Evolutionary conservation across 2,113 vertebrate genomes (phyloP).

Genomic region (Dendrocopos noguchii): DNA sequence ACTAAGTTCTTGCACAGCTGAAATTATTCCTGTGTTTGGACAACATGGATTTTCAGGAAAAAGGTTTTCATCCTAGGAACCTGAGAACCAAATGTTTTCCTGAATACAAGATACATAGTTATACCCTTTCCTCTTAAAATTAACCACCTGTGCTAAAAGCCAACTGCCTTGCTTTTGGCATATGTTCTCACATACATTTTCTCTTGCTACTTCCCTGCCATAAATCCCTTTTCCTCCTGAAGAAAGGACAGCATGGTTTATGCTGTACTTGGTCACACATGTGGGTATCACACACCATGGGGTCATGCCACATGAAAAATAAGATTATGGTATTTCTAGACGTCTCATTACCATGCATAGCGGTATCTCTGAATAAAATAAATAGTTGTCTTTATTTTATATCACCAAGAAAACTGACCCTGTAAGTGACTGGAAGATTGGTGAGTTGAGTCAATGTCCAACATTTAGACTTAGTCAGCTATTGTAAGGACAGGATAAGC

Average conservation of each 20-base stretch:
- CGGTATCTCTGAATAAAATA: neutral
- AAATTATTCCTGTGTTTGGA: neutral
- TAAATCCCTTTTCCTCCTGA: neutral
- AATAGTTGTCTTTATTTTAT: neutral
- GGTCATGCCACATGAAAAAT: neutral
- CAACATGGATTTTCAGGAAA: neutral
- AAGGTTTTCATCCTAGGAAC: neutral
- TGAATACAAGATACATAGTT: neutral
- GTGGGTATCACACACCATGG: neutral
- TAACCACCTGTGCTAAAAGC: neutral
- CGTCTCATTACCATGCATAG: neutral
- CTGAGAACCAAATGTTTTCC: neutral
- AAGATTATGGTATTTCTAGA: neutral
- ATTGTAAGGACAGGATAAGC: neutral
- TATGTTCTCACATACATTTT: neutral
- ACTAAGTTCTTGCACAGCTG: neutral
- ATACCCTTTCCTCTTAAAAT: neutral
- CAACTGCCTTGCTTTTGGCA: neutral
- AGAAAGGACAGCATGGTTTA: neutral
- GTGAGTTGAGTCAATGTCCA: neutral
- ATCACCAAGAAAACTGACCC: neutral
- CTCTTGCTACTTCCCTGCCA: neutral
- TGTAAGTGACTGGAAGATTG: neutral
- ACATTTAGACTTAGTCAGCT: neutral
- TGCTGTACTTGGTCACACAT: neutral